Percentiles rank a stretch among this genome's conserved stretches.
These are phyloP conservation scores for Zaprionus davidi DNA, from an alignment of 1,140 invertebrate genomes.

Conservation along the genomic window DNA sequence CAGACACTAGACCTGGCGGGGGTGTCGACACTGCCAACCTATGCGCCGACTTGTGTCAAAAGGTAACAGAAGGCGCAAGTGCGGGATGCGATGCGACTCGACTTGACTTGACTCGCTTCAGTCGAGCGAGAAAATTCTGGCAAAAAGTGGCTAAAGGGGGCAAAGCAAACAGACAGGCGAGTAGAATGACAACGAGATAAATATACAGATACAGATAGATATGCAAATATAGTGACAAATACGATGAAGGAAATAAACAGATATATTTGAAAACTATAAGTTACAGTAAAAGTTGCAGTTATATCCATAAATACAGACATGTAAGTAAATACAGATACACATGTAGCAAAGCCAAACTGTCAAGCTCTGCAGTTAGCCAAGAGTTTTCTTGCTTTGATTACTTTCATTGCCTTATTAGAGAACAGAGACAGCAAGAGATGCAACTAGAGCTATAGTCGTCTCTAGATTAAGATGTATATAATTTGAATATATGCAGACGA, in stretches of 20 bases:
- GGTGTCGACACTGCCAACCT: neutral
- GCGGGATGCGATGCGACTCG: conserved; percentile 12
- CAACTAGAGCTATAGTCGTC: neutral
- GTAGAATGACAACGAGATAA: neutral
- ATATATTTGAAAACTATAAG: too few species aligned
- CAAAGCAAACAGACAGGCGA: conserved; percentile 2
- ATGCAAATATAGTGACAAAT: neutral
- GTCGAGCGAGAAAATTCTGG: conserved; percentile 35
- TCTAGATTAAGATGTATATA: too few species aligned
- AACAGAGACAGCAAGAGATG: neutral
- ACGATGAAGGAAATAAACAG: neutral
- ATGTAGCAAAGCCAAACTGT: too few species aligned
- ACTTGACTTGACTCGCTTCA: conserved; percentile 3
- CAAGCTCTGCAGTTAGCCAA: too few species aligned
- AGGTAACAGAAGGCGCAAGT: conserved; percentile 9
- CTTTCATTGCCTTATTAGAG: too few species aligned
- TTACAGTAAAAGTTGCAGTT: too few species aligned
- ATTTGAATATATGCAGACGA: too few species aligned
- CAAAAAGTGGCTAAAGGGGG: conserved; percentile 15
- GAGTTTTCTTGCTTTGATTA: too few species aligned
- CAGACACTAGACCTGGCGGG: neutral
- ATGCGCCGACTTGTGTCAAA: neutral
- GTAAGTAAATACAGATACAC: too few species aligned
- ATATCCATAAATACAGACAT: too few species aligned
- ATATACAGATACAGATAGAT: conserved; percentile 3